Evolutionary conservation across 2,888 invertebrate genomes (phyloP).

Genomic region (Notodonta dromedarius): DNA sequence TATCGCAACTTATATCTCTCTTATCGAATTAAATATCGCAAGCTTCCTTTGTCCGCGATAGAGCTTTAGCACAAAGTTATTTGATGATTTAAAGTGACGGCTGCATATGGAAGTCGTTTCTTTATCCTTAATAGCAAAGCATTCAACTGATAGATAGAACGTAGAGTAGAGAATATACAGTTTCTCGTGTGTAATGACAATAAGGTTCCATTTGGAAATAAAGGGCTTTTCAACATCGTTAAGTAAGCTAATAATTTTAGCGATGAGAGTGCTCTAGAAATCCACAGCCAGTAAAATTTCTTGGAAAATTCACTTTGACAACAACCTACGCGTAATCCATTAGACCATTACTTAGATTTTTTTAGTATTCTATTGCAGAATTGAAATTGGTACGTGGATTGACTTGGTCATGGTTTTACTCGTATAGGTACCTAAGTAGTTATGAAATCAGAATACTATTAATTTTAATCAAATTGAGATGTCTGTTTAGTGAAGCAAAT

Average conservation of each 20-base stretch:
- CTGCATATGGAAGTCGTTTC: too few relatives aligned
- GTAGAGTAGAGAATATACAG: too few relatives aligned
- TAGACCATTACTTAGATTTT: slow-evolving; percentile 40
- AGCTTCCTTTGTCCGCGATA: slow-evolving; percentile 26
- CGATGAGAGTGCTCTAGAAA: slow-evolving; percentile 24
- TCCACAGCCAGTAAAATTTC: slow-evolving; percentile 23
- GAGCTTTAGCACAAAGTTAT: slow-evolving; percentile 19
- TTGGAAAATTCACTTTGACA: slow-evolving; percentile 42
- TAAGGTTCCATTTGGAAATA: not conserved
- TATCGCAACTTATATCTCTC: too few relatives aligned
- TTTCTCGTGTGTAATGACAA: too few relatives aligned
- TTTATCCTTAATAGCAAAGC: too few relatives aligned
- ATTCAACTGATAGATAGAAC: too few relatives aligned
- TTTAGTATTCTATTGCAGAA: slow-evolving; percentile 34
- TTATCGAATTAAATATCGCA: slow-evolving; percentile 38
- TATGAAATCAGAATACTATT: too few relatives aligned
- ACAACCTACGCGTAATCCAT: slow-evolving; percentile 43
- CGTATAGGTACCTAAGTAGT: too few relatives aligned
- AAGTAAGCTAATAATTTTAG: not conserved
- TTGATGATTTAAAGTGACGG: not conserved
- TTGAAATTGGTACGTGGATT: slow-evolving; percentile 12
- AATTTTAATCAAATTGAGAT: too few relatives aligned
- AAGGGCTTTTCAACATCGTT: slow-evolving; percentile 6
- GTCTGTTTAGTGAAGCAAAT: too few relatives aligned
- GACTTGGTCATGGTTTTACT: not conserved